Evolutionary conservation across 2,888 invertebrate genomes (phyloP).

Genomic region (Brachyptera putata): DNA sequence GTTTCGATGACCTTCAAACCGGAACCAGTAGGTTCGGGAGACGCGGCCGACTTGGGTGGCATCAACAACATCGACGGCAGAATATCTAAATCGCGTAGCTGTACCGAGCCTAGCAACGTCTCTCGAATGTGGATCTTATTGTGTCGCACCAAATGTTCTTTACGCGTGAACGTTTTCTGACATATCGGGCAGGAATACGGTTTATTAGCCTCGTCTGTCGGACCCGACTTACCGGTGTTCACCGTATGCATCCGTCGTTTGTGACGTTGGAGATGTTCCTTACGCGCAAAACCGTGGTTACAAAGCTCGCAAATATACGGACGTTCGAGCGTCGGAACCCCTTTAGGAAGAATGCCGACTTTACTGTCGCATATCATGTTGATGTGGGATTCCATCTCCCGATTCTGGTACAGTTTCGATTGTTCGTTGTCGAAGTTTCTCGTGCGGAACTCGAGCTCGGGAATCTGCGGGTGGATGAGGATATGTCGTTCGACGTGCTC

Average conservation of each 20-base stretch:
- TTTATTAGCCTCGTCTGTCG: constrained; percentile 21
- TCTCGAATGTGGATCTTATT: constrained; percentile 32
- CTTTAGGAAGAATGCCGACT: too few species aligned
- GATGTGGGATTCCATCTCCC: constrained; percentile 23
- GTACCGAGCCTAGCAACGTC: constrained; percentile 16
- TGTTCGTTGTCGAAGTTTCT: not conserved
- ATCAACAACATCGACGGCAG: not conserved
- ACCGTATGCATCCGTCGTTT: constrained; percentile 30
- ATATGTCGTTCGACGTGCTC: constrained; percentile 37
- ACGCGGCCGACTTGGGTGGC: not conserved
- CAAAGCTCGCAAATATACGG: constrained; percentile 29
- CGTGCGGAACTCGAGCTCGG: not conserved
- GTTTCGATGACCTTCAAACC: too few species aligned
- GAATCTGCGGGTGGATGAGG: constrained; percentile 17
- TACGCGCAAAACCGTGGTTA: constrained; percentile 34
- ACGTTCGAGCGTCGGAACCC: constrained; percentile 6
- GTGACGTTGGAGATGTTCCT: constrained; percentile 37
- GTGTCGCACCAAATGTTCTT: constrained; percentile 36
- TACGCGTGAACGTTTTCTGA: constrained; percentile 37
- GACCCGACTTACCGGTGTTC: constrained; percentile 2
- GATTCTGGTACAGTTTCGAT: constrained; percentile 8
- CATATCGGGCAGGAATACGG: constrained; percentile 33
- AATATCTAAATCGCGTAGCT: not conserved
- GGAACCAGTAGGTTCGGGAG: too few species aligned
- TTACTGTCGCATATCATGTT: not conserved